Evolutionary conservation across 2,113 vertebrate species (phyloP), one percentile per base, ranked within the genome.

Genomic region (Crypturellus undulatus): DNA sequence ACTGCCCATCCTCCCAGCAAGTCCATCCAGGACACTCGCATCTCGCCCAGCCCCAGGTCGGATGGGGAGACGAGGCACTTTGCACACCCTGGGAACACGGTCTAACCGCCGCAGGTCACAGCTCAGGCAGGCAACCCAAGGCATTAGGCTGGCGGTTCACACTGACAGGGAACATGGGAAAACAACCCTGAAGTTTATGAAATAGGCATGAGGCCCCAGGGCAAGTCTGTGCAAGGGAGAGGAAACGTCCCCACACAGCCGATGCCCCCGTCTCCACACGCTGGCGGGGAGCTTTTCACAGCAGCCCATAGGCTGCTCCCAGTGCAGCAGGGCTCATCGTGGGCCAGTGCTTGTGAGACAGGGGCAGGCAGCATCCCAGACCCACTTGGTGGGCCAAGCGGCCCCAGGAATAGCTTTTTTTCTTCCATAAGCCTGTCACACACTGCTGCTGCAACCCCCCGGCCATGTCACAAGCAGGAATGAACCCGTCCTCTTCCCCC

Each of bases 391-490:
- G 45, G 64, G 79, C 36, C 26, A 7, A 58, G 40, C 12, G 36
- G 6, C 56, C 67, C 63, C 3, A 12, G 75, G 43, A 84, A 67
- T 0, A 76, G 56, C 18, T 8, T 87, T 59, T 65, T n/a, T 49
- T 84, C 59, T 67, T 36, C 45, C 75, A 12, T 15, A 6, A 4
- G 14, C 6, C 3, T 21, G 30, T 36, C 72, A 70, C 30, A 49
- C 40, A 28, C 18, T 3, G 45, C 69, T 63, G 45, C 22, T 81
- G 69, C 24, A 70, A 87, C 9, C 24, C 17, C 21, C 3, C 51
- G 24, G 22, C 56, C 36, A 28, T 10, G 10, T 4, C 22, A 15
- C 3, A 24, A 0, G 0, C 47, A 64, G 67, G 34, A 38, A 3
- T 22, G 60, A 40, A 42, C 11, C n/a, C n/a, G 43, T 65, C 3